A percentile compares a stretch with the other conserved stretches of the same genome.
Evolutionary conservation across 2,888 invertebrate species (phyloP).

Genomic region (Diogma glabrata): DNA sequence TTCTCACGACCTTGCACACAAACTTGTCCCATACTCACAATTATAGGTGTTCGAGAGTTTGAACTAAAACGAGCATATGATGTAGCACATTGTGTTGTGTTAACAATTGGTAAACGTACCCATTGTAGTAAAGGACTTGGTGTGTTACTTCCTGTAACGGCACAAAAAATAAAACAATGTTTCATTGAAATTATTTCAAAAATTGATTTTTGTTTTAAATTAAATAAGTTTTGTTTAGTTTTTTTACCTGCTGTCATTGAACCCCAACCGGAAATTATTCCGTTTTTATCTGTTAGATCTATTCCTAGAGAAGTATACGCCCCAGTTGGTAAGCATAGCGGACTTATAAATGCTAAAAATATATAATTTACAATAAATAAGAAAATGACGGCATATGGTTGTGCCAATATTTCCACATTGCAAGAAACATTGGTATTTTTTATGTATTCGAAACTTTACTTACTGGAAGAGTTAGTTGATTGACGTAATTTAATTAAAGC

Average conservation of each 20-base stretch:
- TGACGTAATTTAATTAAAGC: slow-evolving; percentile 40
- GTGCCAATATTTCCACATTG: too few relatives aligned
- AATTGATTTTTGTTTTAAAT: background rate
- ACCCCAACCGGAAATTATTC: slow-evolving; percentile 66
- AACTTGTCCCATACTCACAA: slow-evolving; percentile 32
- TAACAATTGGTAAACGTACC: slow-evolving; percentile 36
- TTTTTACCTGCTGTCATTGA: slow-evolving; percentile 45
- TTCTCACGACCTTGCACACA: slow-evolving; percentile 34
- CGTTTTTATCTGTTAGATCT: slow-evolving; percentile 38
- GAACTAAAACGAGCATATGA: slow-evolving; percentile 34
- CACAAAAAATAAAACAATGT: slow-evolving; percentile 4
- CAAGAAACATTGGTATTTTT: too few relatives aligned
- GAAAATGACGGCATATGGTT: too few relatives aligned
- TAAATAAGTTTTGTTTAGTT: background rate
- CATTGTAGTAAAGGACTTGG: slow-evolving; percentile 33
- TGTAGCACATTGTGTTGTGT: slow-evolving; percentile 32
- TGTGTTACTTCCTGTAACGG: slow-evolving; percentile 15
- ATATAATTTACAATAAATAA: too few relatives aligned
- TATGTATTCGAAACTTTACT: background rate
- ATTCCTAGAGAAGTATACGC: slow-evolving; percentile 23
- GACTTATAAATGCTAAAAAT: slow-evolving; percentile 29
- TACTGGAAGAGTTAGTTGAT: slow-evolving; percentile 28
- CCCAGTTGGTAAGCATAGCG: slow-evolving; percentile 42
- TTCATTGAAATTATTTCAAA: background rate
- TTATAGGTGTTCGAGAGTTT: slow-evolving; percentile 34